phyloP scores from a whole-genome alignment of 2,888 invertebrate species.

The Sarcophaga caerulescens region DNA sequence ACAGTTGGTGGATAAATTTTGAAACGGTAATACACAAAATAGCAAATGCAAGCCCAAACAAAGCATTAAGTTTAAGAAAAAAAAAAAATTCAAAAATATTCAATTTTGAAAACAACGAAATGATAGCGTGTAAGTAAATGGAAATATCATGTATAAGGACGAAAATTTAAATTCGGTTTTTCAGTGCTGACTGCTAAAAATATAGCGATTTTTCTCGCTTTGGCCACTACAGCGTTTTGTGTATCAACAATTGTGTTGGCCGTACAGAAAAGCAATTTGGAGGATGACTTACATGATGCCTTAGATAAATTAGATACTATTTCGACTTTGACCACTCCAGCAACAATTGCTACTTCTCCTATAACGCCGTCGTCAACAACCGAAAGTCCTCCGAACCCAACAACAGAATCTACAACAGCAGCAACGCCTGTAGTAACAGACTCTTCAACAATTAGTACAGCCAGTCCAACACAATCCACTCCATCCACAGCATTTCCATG shows the following conservation, averaged over 20 bases:
- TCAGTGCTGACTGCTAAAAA: slow-evolving; percentile 75
- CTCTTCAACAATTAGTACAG: slow-evolving; percentile 24
- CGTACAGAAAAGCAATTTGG: slow-evolving; percentile 78
- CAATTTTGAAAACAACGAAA: background rate
- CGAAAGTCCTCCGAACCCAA: slow-evolving; percentile 2
- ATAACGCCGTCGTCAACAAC: slow-evolving; percentile 43
- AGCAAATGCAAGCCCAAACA: background rate
- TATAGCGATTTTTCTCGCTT: slow-evolving; percentile 75
- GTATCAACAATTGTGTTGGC: slow-evolving; percentile 83
- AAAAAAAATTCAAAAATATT: background rate
- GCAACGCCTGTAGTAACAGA: background rate
- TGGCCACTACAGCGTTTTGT: slow-evolving; percentile 80
- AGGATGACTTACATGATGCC: slow-evolving; percentile 76
- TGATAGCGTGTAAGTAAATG: background rate
- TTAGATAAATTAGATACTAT: slow-evolving; percentile 73
- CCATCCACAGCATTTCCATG: slow-evolving; percentile 51
- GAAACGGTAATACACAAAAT: slow-evolving; percentile 11
- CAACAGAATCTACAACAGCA: slow-evolving; percentile 4
- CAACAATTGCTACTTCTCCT: slow-evolving; percentile 54
- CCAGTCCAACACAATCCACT: slow-evolving; percentile 11
- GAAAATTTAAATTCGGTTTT: background rate
- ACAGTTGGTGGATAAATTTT: slow-evolving; percentile 31
- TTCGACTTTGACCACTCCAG: slow-evolving; percentile 34
- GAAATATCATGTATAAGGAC: background rate
- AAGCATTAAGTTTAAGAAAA: background rate